These are phyloP conservation scores for Dicrostonyx torquatus DNA, from an alignment of 2,797 vertebrate species.

Conservation along the genomic window DNA sequence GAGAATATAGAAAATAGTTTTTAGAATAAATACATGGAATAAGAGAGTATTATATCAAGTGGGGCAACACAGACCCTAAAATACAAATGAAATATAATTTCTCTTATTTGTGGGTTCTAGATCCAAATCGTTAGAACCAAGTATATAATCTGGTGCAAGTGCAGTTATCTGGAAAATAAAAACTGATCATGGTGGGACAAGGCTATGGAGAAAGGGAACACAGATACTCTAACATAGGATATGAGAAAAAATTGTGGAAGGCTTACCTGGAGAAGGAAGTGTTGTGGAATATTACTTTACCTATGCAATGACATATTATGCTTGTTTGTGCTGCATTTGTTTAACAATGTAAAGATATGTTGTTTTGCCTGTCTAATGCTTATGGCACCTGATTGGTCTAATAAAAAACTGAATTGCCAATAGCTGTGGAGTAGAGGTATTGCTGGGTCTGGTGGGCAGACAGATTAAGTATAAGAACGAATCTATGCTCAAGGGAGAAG, in stretches of 20 bases:
- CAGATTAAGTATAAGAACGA: neutral
- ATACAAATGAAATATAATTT: neutral
- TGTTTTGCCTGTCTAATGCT: neutral
- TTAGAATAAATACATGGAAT: neutral
- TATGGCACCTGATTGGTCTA: neutral
- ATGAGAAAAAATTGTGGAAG: neutral
- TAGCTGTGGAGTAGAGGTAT: neutral
- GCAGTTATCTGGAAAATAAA: neutral
- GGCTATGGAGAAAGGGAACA: neutral
- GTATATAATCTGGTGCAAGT: neutral
- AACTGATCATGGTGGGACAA: neutral
- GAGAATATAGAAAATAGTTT: neutral
- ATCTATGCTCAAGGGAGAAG: neutral
- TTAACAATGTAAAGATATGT: neutral
- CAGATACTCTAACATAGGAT: neutral
- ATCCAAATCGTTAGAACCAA: neutral
- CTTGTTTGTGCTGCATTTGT: neutral
- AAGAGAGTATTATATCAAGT: neutral
- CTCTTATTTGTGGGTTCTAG: neutral
- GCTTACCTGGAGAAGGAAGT: neutral
- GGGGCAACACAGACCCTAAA: neutral
- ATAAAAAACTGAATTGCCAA: neutral
- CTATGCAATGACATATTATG: neutral
- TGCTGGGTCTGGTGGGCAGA: neutral
- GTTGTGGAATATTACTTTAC: neutral